Evolutionary conservation across 2,113 vertebrate genomes (phyloP).

Genomic region (Tychaedon coryphoeus): DNA sequence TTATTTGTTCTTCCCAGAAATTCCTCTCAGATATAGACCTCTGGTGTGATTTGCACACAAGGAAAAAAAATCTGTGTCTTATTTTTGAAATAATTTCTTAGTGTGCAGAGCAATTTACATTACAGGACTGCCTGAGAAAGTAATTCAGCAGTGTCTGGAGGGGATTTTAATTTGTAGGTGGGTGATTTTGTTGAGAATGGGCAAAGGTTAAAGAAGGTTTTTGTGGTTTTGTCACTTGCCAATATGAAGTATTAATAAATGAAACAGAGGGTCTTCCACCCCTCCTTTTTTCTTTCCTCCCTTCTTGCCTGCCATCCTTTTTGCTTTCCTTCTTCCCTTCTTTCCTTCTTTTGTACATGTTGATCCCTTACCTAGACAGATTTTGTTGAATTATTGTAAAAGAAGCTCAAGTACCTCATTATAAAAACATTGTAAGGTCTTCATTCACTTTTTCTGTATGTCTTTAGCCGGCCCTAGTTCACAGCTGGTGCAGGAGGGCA

Average conservation of each 20-base stretch:
- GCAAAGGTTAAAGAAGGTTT: neutral
- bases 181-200: neutral
- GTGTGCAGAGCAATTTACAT: neutral
- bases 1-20: conserved; percentile 31
- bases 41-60: neutral
- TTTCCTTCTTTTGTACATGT: neutral
- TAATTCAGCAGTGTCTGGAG: neutral
- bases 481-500: neutral
- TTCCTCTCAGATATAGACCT: neutral
- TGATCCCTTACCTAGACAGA: neutral
- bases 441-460: neutral
- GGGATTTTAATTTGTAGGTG: neutral
- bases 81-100: neutral
- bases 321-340: neutral
- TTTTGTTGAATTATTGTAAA: neutral
- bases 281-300: neutral
- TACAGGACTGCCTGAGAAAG: neutral
- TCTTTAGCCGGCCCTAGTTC: neutral
- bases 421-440: neutral
- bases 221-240: neutral
- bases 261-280: neutral
- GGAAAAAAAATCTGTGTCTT: neutral
- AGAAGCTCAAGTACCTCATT: neutral
- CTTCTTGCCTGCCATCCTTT: neutral
- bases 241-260: neutral